Evolutionary conservation across 2,113 vertebrate genomes (phyloP).

Genomic region (Bagarius yarrelli): DNA sequence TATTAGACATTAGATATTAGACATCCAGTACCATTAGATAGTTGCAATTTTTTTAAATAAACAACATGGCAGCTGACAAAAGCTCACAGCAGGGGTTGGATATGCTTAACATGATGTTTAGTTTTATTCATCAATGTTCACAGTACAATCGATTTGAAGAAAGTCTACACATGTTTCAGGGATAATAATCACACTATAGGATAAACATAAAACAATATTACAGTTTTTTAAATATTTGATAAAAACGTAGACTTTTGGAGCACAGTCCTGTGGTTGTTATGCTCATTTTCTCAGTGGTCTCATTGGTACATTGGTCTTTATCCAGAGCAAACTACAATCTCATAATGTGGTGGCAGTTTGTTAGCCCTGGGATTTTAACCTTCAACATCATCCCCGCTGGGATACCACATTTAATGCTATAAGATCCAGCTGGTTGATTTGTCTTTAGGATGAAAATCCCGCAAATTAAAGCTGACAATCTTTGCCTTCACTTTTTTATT

Average conservation of each 20-base stretch:
- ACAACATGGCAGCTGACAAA: not conserved
- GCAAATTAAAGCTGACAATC: not conserved
- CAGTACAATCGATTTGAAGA: not conserved
- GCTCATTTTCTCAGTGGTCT: not conserved
- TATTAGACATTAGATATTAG: not conserved
- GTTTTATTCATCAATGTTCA: too few species aligned
- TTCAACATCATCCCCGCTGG: too few species aligned
- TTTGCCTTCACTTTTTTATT: not conserved
- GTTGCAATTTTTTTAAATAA: not conserved
- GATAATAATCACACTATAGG: not conserved
- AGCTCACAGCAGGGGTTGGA: not conserved
- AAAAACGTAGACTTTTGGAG: not conserved
- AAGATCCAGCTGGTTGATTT: not conserved
- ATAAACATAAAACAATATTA: not conserved
- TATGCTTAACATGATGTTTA: not conserved
- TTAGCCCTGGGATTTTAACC: too few species aligned
- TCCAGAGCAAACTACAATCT: too few species aligned
- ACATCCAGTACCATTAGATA: not conserved
- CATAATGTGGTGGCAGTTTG: too few species aligned
- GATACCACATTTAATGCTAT: not conserved
- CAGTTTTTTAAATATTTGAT: not conserved
- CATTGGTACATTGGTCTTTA: too few species aligned
- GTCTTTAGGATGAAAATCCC: not conserved
- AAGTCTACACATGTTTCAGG: not conserved
- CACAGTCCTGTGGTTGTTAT: not conserved